Conservation (phyloP, 1,140 invertebrate genomes). For the Magallana ariakensis region DNA sequence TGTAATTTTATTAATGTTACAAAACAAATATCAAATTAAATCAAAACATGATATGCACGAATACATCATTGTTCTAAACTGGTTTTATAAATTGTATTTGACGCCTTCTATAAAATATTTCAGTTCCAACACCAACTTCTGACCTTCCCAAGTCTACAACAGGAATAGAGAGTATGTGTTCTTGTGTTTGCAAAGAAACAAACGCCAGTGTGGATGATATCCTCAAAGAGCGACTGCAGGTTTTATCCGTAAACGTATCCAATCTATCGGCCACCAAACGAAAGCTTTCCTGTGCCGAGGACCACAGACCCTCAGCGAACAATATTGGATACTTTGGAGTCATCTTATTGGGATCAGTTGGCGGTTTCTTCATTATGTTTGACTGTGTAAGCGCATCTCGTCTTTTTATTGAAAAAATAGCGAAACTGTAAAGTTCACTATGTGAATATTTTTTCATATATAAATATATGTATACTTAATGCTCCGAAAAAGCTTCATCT, state of each 20-base stretch:
- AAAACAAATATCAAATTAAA: too few species aligned
- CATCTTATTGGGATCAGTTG: background rate
- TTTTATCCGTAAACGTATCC: background rate
- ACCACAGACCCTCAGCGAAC: background rate
- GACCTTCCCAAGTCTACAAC: background rate
- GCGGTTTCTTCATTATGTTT: background rate
- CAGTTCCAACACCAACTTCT: background rate
- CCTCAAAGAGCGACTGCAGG: background rate
- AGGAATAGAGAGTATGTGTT: background rate
- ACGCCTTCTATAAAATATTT: too few species aligned
- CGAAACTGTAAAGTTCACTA: too few species aligned
- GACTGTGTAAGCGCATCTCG: background rate
- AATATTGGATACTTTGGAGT: background rate
- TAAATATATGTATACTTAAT: too few species aligned
- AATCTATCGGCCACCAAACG: background rate
- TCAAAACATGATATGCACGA: too few species aligned
- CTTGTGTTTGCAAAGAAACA: background rate
- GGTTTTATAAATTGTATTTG: too few species aligned
- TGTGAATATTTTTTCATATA: too few species aligned
- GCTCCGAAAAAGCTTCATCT: too few species aligned
- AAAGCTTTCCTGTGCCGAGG: background rate
- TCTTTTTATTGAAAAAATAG: background rate
- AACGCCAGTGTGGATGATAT: background rate
- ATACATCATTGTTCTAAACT: too few species aligned
- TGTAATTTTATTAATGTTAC: too few species aligned